Evolutionary conservation across 2,888 invertebrate genomes (phyloP).

Genomic region (Callimorpha dominula): DNA sequence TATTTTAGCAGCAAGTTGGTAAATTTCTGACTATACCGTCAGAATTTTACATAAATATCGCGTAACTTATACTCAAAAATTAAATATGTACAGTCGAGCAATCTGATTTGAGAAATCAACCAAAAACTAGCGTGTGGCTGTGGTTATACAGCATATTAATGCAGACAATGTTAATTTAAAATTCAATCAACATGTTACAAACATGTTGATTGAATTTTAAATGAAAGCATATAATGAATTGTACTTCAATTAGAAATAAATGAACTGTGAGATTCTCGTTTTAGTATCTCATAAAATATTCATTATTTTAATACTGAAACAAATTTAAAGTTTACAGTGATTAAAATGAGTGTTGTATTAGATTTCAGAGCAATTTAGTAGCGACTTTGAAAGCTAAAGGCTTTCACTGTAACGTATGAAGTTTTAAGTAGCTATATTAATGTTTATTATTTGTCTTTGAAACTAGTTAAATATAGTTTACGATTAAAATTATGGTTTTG

Average conservation of each 20-base stretch:
- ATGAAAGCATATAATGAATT: background rate
- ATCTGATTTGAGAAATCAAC: background rate
- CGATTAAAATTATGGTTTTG: too few relatives aligned
- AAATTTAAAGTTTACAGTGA: background rate
- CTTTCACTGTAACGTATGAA: too few relatives aligned
- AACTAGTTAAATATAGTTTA: too few relatives aligned
- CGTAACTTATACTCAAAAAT: too few relatives aligned
- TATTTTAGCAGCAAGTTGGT: too few relatives aligned
- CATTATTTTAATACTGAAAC: background rate
- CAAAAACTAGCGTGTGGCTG: background rate
- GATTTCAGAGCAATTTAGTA: too few relatives aligned
- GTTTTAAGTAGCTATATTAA: too few relatives aligned
- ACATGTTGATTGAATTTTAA: background rate
- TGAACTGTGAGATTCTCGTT: background rate
- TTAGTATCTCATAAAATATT: constrained; percentile 5
- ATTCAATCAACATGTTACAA: constrained; percentile 2
- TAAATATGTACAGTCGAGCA: background rate
- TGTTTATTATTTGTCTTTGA: too few relatives aligned
- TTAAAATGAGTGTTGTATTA: background rate
- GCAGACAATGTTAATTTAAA: constrained; percentile 9
- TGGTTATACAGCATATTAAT: constrained; percentile 4
- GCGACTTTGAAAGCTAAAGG: too few relatives aligned
- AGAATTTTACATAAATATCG: too few relatives aligned
- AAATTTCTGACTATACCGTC: too few relatives aligned
- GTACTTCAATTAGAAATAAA: constrained; percentile 4